Evolutionary conservation across 2,113 vertebrate species (phyloP), one percentile per base, ranked within the genome.

Genomic region (Stegostoma tigrinum): DNA sequence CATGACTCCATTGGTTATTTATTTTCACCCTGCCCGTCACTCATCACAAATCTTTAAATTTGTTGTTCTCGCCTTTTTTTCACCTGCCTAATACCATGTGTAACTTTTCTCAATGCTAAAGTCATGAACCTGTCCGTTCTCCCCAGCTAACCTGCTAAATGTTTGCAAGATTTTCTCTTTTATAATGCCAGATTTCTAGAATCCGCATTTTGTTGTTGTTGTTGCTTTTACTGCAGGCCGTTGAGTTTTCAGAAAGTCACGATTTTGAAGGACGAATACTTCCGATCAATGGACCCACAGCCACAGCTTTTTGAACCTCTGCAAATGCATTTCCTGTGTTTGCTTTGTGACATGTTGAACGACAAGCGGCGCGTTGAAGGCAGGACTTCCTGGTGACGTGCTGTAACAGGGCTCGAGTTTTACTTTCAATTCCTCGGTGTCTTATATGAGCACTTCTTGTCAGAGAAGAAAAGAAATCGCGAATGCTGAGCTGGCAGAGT

Each of bases 331-430:
- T 93, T 93, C 89, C 55, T 66, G 89, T 24, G 5, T 83, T n/a
- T 34, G 15, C 89, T 91, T 91, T 91, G 93, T 68, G 93, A 72
- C 66, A 48, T 10, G 42, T 2, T 72, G 93, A 70, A 66, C 70
- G 93, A 95, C 93, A 94, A 19, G 93, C 10, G 90, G 15, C 2
- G 8, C n/a, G 21, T 21, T 94, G 64, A 38, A 95, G 93, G 93
- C 93, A 42, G 93, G 93, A 95, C 42, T 70, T 95, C 93, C 91
- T 94, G 61, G 15, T 45, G 55, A 64, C 66, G 87, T 27, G 45
- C 38, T 23, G 19, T 6, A 64, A 67, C 90, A 19, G 5, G 6
- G 10, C 61, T 27, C 17, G n/a, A 48, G 66, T 70, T 70, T 72
- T 24, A 72, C 42, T 70, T 72, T 95, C 93, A 42, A 0, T 70